Percentiles rank a stretch among this genome's conserved stretches.
Conservation (phyloP, 2,113 vertebrate genomes). For the Eulacestoma nigropectus region DNA sequence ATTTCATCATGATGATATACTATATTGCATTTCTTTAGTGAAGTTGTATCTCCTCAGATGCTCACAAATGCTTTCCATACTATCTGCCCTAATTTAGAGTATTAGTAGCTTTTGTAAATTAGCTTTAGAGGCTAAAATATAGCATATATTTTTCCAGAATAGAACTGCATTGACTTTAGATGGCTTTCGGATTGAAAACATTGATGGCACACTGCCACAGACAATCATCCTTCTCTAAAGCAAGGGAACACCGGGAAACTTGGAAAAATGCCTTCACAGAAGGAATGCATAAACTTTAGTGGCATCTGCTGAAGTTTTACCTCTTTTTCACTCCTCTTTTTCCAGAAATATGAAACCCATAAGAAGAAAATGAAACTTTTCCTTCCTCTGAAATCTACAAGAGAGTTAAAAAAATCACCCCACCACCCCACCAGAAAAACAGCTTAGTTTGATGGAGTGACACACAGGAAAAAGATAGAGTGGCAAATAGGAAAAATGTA, state of each 20-base stretch:
- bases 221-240: background rate
- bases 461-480: background rate
- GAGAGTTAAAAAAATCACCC: background rate
- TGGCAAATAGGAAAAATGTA: accelerated
- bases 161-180: background rate
- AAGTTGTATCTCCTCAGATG: background rate
- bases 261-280: background rate
- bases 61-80: background rate
- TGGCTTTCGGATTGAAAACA: background rate
- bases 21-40: background rate
- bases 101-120: background rate
- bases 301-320: background rate
- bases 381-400: background rate
- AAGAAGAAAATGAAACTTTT: background rate
- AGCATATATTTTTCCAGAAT: background rate
- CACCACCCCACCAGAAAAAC: background rate
- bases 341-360: background rate
- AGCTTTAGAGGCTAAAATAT: background rate
- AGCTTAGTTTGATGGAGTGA: background rate
- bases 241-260: background rate
- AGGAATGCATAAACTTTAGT: background rate
- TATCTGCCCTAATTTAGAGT: background rate
- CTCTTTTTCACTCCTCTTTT: background rate
- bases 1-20: background rate
- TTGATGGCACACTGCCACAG: background rate